Evolutionary conservation across 2,888 invertebrate species (phyloP).

Genomic region (Arctia plantaginis): DNA sequence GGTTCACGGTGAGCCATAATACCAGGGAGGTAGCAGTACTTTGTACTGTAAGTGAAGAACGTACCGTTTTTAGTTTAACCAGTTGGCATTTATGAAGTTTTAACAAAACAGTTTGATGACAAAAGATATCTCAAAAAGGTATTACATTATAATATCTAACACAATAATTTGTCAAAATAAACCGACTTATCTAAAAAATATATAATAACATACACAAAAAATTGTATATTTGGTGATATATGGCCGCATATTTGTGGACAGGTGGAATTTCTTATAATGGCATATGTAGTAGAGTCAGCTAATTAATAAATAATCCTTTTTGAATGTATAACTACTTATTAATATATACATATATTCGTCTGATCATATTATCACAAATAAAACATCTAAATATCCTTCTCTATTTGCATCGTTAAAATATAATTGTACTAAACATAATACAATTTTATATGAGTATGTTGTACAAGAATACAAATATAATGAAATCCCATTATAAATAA

Average conservation of each 20-base stretch:
- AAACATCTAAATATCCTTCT: background rate
- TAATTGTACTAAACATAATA: background rate
- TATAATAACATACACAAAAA: conserved; percentile 38
- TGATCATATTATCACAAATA: background rate
- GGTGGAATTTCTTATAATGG: conserved; percentile 21
- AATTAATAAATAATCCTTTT: background rate
- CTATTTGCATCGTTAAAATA: background rate
- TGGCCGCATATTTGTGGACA: conserved; percentile 33
- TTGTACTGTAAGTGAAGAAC: too few relatives aligned
- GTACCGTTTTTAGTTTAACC: background rate
- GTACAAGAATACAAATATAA: background rate
- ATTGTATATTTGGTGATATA: conserved; percentile 48
- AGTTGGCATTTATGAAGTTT: background rate
- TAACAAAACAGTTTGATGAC: background rate
- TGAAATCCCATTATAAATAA: background rate
- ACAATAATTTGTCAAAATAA: conserved; percentile 29
- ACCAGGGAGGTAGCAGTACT: background rate
- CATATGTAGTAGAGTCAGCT: background rate
- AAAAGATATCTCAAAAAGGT: background rate
- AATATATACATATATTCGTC: background rate
- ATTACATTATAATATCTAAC: conserved; percentile 22
- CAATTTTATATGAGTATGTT: background rate
- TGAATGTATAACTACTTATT: background rate
- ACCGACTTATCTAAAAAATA: conserved; percentile 34
- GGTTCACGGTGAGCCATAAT: background rate